These are phyloP conservation scores for Lagorchestes hirsutus DNA, from an alignment of 2,797 vertebrate species.

Conservation along the genomic window DNA sequence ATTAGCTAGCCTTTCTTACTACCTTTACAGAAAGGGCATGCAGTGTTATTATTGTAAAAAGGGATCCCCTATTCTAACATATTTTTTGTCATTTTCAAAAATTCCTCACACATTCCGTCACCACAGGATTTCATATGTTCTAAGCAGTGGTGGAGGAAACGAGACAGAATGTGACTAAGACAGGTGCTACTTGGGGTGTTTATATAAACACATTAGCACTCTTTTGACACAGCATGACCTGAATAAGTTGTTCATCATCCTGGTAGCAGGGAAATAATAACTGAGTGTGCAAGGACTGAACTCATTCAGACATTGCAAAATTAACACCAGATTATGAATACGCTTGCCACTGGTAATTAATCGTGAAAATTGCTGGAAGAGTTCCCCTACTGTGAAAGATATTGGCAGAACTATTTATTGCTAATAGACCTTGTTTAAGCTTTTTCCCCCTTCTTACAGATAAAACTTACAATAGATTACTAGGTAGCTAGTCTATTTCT, in stretches of 20 bases:
- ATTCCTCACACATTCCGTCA: constrained; percentile 44
- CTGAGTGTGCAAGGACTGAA: constrained; percentile 83
- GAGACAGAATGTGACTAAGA: constrained; percentile 79
- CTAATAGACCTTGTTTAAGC: constrained; percentile 89
- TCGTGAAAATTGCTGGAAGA: constrained; percentile 83
- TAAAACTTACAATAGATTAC: constrained; percentile 78
- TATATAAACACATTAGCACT: constrained; percentile 84
- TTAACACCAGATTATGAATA: constrained; percentile 91
- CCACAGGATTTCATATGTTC: constrained; percentile 66
- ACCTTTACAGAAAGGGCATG: background rate
- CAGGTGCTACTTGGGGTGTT: constrained; percentile 80
- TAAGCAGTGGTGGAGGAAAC: constrained; percentile 68
- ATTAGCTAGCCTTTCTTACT: constrained; percentile 2
- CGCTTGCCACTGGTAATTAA: constrained; percentile 87
- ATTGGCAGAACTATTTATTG: constrained; percentile 88
- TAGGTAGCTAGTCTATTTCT: constrained; percentile 74
- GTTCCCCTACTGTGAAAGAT: constrained; percentile 86
- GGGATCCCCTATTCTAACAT: constrained; percentile 7
- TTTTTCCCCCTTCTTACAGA: constrained; percentile 81
- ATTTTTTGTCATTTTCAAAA: constrained; percentile 37
- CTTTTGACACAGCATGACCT: constrained; percentile 83
- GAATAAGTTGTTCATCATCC: constrained; percentile 82
- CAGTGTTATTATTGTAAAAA: constrained; percentile 30
- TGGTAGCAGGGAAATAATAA: constrained; percentile 85
- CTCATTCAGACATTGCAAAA: constrained; percentile 88